A percentile compares a stretch with the other conserved stretches of the same genome.
Conservation (phyloP, 2,113 vertebrate species). For the Grammomys dolichurus region DNA sequence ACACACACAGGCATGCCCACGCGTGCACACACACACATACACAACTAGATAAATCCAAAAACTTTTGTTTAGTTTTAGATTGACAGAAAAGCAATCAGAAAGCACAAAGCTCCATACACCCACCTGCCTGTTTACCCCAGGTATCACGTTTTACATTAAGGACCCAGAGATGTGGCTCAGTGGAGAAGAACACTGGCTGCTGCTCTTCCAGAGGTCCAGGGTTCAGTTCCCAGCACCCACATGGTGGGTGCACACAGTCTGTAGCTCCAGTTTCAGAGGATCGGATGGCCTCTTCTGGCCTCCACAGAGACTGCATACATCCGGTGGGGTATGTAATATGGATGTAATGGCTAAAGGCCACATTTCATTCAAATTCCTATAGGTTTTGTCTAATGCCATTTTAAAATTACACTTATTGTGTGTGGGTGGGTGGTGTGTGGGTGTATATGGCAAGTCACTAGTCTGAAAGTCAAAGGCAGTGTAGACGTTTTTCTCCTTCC, state of each 20-base stretch:
- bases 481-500: not conserved
- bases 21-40: too few relatives aligned
- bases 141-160: not conserved
- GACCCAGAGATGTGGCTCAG: not conserved
- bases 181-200: not conserved
- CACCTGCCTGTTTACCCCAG: not conserved
- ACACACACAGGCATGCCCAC: not conserved
- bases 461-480: not conserved
- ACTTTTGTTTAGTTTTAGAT: slow-evolving; percentile 15
- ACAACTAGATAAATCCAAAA: not conserved
- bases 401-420: not conserved
- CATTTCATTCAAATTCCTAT: not conserved
- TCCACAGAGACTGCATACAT: not conserved
- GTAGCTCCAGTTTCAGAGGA: not conserved
- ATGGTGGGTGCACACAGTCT: not conserved
- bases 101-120: not conserved
- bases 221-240: not conserved
- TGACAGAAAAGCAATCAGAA: not conserved
- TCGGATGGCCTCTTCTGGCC: not conserved
- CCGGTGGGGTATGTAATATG: not conserved
- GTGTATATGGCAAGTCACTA: not conserved
- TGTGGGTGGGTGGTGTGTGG: not conserved
- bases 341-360: not conserved
- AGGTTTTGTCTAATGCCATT: not conserved
- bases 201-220: not conserved